phyloP scores from a whole-genome alignment of 2,888 invertebrate species.

The Athripsodes cinereus region DNA sequence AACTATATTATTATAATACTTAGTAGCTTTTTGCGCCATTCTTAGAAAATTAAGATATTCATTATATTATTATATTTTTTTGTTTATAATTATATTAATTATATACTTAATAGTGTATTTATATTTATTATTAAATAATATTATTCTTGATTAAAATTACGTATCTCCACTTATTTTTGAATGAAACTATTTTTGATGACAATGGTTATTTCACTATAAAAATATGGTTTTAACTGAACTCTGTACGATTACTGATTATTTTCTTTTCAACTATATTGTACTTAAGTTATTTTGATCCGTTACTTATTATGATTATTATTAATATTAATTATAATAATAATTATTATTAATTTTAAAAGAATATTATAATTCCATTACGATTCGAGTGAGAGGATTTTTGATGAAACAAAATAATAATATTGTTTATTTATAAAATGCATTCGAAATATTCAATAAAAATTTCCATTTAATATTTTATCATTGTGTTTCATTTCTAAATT shows the following conservation, averaged over 20 bases:
- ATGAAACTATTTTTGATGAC: slow-evolving; percentile 10
- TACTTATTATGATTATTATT: not conserved
- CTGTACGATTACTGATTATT: no score
- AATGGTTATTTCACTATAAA: not conserved
- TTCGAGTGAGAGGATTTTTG: not conserved
- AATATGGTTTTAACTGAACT: not conserved
- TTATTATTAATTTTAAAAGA: not conserved
- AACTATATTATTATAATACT: not conserved
- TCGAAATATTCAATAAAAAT: slow-evolving; percentile 27
- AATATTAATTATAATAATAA: not conserved
- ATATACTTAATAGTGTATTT: not conserved
- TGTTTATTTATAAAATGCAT: slow-evolving; percentile 27
- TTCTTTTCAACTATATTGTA: no score
- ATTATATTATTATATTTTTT: not conserved
- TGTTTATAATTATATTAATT: not conserved
- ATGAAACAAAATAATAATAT: slow-evolving; percentile 6
- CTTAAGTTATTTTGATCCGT: no score
- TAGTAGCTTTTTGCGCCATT: slow-evolving; percentile 17
- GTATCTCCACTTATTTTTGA: slow-evolving; percentile 9
- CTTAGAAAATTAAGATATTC: slow-evolving; percentile 7
- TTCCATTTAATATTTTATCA: slow-evolving; percentile 26
- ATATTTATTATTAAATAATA: not conserved
- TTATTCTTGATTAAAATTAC: not conserved
- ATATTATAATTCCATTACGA: not conserved
- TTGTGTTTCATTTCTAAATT: slow-evolving; percentile 11